Base-by-base conservation (phyloP, 2,888 invertebrate genomes). In the Sesia apiformis region DNA sequence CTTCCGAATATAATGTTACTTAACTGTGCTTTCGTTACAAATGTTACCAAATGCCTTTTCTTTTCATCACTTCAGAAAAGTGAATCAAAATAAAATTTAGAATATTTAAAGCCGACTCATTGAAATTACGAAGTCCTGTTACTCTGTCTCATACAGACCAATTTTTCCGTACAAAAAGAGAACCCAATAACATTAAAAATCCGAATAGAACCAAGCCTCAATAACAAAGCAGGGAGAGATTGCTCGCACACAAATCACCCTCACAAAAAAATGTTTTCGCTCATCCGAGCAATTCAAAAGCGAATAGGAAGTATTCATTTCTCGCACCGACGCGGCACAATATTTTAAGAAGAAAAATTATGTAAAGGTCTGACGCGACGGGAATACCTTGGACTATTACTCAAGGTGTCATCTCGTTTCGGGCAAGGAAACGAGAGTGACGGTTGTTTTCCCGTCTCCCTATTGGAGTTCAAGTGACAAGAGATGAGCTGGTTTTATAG, bases 341-440 rank as follows among this genome's bases (percentile, higher is more conserved):
- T 75, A 76, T 78, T 74, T 78, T 73, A 70, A 66, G 69, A 76
- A 78, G 81, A 82, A 78, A 82, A 81, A 82, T 83, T 76, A 72
- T 75, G 65, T 70, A 69, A 63, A 69, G 68, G 71, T 70, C 70
- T 76, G 72, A 73, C 74, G 70, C 72, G 78, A 80, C 76, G 72
- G 69, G 73, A 79, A 77, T 76, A 67, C 72, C 72, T 65, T 60
- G 63, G 70, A 77, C 83, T 80, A 84, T 84, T 84, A 81, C 78
- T 84, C 83, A 83, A 79, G 72, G 73, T 82, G 84, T 83, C 83
- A 82, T 80, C 80, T 78, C 72, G 72, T 73, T 75, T 73, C 65
- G 67, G 70, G 63, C 57, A 60, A 68, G 66, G 66, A 68, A 70
- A 69, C 66, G 62, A 63, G 63, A 66, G 63, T 67, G 72, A 73